phyloP scores from a whole-genome alignment of 2,113 vertebrate species.

The Brachyistius frenatus region DNA sequence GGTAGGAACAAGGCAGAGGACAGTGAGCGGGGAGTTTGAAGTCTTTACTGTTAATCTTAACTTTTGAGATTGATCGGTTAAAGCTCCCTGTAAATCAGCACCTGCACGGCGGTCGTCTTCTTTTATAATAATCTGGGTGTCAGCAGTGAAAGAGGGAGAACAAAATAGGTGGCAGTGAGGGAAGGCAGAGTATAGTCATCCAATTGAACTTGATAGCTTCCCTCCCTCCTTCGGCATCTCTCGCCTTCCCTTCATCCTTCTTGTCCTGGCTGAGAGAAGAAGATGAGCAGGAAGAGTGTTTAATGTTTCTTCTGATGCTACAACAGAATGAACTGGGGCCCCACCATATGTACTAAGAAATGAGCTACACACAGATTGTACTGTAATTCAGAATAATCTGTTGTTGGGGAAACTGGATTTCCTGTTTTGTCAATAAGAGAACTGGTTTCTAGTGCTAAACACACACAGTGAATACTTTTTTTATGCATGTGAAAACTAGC shows the following conservation, averaged over 20 bases:
- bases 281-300: slow-evolving; percentile 72
- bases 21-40: slow-evolving; percentile 21
- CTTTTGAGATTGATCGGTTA: slow-evolving; percentile 80
- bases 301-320: slow-evolving; percentile 75
- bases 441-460: slow-evolving; percentile 3
- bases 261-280: slow-evolving; percentile 51
- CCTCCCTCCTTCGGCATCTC: slow-evolving; percentile 48
- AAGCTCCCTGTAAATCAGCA: slow-evolving; percentile 77
- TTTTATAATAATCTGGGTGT: slow-evolving; percentile 81
- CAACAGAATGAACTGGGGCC: slow-evolving; percentile 65
- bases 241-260: slow-evolving; percentile 58
- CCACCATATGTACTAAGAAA: slow-evolving; percentile 40
- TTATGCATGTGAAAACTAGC: neutral
- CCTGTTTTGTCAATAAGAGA: slow-evolving; percentile 61
- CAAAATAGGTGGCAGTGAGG: slow-evolving; percentile 55
- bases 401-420: slow-evolving; percentile 55
- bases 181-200: slow-evolving; percentile 50
- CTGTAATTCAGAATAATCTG: slow-evolving; percentile 70
- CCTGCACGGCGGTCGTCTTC: slow-evolving; percentile 70
- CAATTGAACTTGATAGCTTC: slow-evolving; percentile 70
- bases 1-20: slow-evolving; percentile 33
- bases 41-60: slow-evolving; percentile 82
- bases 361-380: slow-evolving; percentile 61
- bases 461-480: neutral
- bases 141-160: slow-evolving; percentile 53